A percentile compares a stretch with the other conserved stretches of the same genome.
These are phyloP conservation scores for Himalopsyche anomala DNA, from an alignment of 2,888 invertebrate species.

Conservation along the genomic window DNA sequence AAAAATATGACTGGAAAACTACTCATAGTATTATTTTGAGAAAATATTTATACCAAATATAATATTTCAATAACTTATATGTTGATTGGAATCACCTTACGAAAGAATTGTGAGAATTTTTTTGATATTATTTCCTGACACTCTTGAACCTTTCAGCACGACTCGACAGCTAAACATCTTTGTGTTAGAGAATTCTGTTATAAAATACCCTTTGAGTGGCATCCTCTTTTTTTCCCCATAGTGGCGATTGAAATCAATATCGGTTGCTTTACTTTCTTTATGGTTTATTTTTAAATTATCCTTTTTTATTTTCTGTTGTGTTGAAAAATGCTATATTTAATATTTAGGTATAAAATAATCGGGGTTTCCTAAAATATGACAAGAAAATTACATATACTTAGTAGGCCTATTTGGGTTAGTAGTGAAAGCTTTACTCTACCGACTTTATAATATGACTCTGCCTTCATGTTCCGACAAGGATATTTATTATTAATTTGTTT, in stretches of 20 bases:
- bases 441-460: no score
- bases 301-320: not conserved
- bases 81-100: slow-evolving; percentile 21
- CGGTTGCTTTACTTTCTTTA: slow-evolving; percentile 55
- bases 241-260: slow-evolving; percentile 56
- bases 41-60: not conserved
- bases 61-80: not conserved
- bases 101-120: not conserved
- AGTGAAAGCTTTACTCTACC: no score
- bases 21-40: no score
- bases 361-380: no score
- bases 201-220: slow-evolving; percentile 55
- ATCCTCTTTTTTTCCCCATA: slow-evolving; percentile 48
- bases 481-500: no score
- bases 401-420: no score
- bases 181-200: slow-evolving; percentile 58
- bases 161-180: slow-evolving; percentile 57
- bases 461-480: no score
- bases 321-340: not conserved
- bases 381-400: no score
- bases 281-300: slow-evolving; percentile 38
- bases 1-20: no score
- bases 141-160: slow-evolving; percentile 53
- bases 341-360: no score
- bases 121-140: slow-evolving; percentile 52